Conservation (phyloP, 2,797 vertebrate species). For the Mormyrops attenuatus region DNA sequence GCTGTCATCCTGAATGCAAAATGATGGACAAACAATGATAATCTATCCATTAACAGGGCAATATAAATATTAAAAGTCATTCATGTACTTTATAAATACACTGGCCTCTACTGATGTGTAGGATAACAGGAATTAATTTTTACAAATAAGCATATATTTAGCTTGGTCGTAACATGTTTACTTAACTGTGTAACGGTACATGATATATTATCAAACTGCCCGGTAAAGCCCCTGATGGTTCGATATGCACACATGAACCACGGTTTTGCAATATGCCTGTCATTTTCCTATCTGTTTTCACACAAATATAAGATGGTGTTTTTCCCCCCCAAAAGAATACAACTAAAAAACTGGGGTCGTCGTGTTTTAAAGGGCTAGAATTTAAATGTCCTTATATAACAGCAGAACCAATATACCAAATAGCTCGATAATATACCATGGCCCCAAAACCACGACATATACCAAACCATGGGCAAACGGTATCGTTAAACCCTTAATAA, state of each 20-base stretch:
- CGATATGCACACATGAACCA: neutral
- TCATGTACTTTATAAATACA: neutral
- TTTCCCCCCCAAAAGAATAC: no score
- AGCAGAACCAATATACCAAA: neutral
- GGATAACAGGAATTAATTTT: neutral
- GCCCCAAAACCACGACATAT: no score
- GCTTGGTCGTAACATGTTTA: neutral
- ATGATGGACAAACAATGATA: neutral
- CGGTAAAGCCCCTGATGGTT: neutral
- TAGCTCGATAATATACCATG: neutral
- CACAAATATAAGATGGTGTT: no score
- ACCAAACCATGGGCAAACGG: no score
- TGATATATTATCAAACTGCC: neutral
- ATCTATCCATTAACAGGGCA: constrained; percentile 16
- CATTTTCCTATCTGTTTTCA: no score
- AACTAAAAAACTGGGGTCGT: neutral
- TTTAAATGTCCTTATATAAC: neutral
- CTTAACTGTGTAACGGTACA: neutral
- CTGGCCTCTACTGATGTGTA: neutral
- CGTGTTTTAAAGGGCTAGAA: neutral
- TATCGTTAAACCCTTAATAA: neutral
- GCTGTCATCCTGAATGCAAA: constrained; percentile 55
- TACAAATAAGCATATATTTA: no score
- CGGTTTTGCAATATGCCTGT: no score
- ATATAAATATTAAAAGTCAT: neutral